A percentile compares a stretch with the other conserved stretches of the same genome.
Conservation (phyloP, 2,888 invertebrate species). For the Cataglyphis livida region DNA sequence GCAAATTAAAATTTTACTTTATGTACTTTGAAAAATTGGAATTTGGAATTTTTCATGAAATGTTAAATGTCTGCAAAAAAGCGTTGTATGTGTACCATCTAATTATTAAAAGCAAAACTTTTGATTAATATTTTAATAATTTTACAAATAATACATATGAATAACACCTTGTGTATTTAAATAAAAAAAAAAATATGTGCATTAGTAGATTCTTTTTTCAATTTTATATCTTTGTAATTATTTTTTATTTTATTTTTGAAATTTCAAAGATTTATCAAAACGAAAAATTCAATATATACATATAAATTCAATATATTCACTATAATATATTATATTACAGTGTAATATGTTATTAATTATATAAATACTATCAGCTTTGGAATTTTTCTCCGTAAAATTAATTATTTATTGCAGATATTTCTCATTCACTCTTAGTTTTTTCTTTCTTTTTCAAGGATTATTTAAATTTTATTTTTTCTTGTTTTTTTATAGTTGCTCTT, state of each 20-base stretch:
- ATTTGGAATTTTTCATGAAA: conserved; percentile 15
- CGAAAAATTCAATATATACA: background rate
- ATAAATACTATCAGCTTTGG: background rate
- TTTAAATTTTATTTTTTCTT: background rate
- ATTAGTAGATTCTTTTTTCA: conserved; percentile 11
- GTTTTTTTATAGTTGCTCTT: background rate
- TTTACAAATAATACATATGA: background rate
- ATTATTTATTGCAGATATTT: conserved; percentile 5
- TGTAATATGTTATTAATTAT: conserved; percentile 17
- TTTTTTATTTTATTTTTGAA: conserved; percentile 9
- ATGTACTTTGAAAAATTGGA: conserved; percentile 25
- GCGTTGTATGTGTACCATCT: background rate
- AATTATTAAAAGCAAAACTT: conserved; percentile 47
- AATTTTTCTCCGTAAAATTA: conserved; percentile 6
- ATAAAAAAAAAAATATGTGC: conserved; percentile 12
- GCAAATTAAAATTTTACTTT: conserved; percentile 19
- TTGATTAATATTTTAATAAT: conserved; percentile 49
- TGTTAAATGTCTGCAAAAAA: background rate
- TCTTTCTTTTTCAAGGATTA: background rate
- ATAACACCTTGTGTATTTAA: conserved; percentile 5
- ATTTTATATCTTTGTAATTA: background rate
- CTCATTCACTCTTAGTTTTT: conserved; percentile 4
- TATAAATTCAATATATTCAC: background rate
- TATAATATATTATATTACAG: background rate
- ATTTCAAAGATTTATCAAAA: background rate